Percentiles rank a stretch among this genome's conserved stretches.
Conservation (phyloP, 2,888 invertebrate species). For the Drosophila anceps region DNA sequence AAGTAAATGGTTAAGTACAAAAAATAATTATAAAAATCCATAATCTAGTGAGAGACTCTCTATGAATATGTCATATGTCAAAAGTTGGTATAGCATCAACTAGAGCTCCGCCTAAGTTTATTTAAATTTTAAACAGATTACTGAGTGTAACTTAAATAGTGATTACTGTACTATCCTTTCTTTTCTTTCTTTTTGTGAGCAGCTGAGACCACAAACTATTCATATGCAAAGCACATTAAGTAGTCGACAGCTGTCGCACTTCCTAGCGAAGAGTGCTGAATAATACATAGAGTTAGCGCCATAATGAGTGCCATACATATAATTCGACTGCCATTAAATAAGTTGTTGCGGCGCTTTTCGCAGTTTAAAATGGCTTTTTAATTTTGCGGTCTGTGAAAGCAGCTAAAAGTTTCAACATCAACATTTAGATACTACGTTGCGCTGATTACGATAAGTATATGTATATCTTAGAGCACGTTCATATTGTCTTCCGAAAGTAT, state of each 20-base stretch:
- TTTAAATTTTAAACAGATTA: not conserved
- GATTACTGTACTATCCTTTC: not conserved
- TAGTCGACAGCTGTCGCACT: slow-evolving; percentile 20
- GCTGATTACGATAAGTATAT: not conserved
- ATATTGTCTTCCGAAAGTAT: not conserved
- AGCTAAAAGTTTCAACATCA: not conserved
- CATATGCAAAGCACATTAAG: slow-evolving; percentile 18
- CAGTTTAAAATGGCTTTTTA: not conserved
- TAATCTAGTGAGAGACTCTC: too few species aligned
- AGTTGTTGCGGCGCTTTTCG: not conserved
- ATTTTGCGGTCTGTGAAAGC: slow-evolving; percentile 5
- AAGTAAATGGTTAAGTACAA: too few species aligned
- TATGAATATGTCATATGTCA: too few species aligned
- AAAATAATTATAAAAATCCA: too few species aligned
- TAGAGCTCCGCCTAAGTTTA: not conserved
- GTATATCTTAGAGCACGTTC: not conserved
- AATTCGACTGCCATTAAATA: not conserved
- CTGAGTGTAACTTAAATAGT: not conserved
- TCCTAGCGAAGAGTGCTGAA: slow-evolving; percentile 23
- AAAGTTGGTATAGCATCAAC: too few species aligned
- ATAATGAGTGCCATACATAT: slow-evolving; percentile 32
- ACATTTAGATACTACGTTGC: not conserved
- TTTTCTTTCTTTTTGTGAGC: too few species aligned
- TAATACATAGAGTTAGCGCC: slow-evolving; percentile 25
- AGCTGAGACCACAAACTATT: not conserved